phyloP scores from a whole-genome alignment of 2,888 invertebrate genomes.

The Sussaba pulchella region DNA sequence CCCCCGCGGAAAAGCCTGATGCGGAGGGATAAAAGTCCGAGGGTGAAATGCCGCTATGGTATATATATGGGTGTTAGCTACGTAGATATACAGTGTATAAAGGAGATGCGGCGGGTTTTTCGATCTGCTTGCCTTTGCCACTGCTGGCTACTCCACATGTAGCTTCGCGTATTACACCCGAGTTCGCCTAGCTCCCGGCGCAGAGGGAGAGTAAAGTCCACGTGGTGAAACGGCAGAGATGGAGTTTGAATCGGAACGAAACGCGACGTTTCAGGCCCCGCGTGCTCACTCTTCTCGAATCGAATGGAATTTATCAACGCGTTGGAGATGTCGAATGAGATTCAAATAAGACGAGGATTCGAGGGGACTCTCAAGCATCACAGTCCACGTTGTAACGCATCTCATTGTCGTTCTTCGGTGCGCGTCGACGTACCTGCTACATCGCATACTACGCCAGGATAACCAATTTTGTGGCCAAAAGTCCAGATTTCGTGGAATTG shows the following conservation, averaged over 20 bases:
- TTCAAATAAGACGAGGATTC: constrained; percentile 76
- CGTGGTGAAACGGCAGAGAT: constrained; percentile 18
- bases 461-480: too few relatives aligned
- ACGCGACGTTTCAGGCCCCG: constrained; percentile 73
- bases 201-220: constrained; percentile 27
- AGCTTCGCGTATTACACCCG: neutral
- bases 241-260: constrained; percentile 71
- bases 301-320: constrained; percentile 80
- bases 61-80: neutral
- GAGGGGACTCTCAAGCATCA: constrained; percentile 40
- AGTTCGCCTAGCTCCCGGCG: neutral
- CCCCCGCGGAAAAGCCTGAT: constrained; percentile 63
- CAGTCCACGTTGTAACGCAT: too few relatives aligned
- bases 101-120: constrained; percentile 33
- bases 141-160: constrained; percentile 2
- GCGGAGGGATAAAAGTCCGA: constrained; percentile 49
- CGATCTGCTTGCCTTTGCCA: constrained; percentile 46
- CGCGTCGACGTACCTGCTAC: too few relatives aligned
- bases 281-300: constrained; percentile 74
- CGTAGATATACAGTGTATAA: constrained; percentile 2
- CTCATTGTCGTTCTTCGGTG: neutral
- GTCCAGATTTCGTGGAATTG: too few relatives aligned
- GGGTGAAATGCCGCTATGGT: constrained; percentile 40
- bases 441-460: too few relatives aligned
- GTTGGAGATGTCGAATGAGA: constrained; percentile 76